phyloP scores from a whole-genome alignment of 2,113 vertebrate species.

The Sinocyclocheilus grahami region DNA sequence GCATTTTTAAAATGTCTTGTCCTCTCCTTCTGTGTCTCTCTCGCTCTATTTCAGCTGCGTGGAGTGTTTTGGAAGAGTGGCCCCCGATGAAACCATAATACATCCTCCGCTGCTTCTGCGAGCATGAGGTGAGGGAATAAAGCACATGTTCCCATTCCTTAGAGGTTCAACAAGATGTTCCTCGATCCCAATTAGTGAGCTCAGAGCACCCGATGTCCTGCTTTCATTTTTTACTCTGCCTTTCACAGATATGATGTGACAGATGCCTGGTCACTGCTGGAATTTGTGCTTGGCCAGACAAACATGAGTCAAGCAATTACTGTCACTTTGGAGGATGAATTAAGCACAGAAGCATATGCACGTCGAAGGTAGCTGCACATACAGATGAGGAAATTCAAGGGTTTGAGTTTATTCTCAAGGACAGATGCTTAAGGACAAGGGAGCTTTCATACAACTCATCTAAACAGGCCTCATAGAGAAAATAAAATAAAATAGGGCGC shows the following conservation, averaged over 20 bases:
- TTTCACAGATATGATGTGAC: conserved; percentile 37
- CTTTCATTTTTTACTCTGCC: not conserved
- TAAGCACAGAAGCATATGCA: conserved; percentile 8
- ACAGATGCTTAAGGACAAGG: conserved; percentile 25
- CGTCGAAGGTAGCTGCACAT: conserved; percentile 16
- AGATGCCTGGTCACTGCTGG: conserved; percentile 47
- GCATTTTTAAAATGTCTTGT: not conserved
- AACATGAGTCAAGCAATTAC: conserved; percentile 42
- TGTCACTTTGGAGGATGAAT: conserved; percentile 47
- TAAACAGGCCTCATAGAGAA: not conserved
- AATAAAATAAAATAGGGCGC: not conserved
- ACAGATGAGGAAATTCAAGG: not conserved
- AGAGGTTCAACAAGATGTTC: conserved; percentile 33
- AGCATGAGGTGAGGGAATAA: conserved; percentile 2
- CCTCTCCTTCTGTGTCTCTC: not conserved
- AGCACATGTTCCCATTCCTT: not conserved
- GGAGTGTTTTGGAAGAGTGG: not conserved
- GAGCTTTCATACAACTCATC: not conserved
- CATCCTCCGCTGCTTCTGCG: not conserved
- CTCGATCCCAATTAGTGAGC: conserved; percentile 33
- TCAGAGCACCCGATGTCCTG: not conserved
- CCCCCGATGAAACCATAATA: conserved; percentile 5
- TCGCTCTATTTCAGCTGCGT: not conserved
- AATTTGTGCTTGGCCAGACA: conserved; percentile 23
- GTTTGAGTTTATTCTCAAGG: conserved; percentile 32